These are phyloP conservation scores for Athetis lepigone DNA, from an alignment of 2,888 invertebrate species.

Conservation along the genomic window DNA sequence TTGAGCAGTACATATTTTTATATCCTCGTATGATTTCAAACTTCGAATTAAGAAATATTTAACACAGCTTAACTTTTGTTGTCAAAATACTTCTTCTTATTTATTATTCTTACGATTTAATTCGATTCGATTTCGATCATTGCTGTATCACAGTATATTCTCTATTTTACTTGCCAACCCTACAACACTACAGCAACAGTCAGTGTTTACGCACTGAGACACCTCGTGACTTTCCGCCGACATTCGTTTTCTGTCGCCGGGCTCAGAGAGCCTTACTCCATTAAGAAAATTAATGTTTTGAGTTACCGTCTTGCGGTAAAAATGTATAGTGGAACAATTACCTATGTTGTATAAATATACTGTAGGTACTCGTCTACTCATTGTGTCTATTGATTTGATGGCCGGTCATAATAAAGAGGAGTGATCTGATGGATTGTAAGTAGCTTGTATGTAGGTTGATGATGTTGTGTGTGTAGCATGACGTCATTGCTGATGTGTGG, in stretches of 20 bases:
- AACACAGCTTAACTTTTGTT: no score
- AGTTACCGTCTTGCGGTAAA: conserved; percentile 78
- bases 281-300: conserved; percentile 91
- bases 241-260: conserved; percentile 80
- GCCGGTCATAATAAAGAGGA: conserved; percentile 22
- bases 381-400: conserved; percentile 50
- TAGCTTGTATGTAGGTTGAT: conserved; percentile 18
- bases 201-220: conserved; percentile 85
- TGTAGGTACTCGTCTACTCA: not conserved
- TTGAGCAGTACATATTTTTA: no score
- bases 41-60: no score
- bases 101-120: no score
- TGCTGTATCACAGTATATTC: no score
- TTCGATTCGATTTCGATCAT: no score
- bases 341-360: conserved; percentile 28
- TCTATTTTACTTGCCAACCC: conserved; percentile 46
- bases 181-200: conserved; percentile 73
- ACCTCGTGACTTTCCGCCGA: conserved; percentile 76
- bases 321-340: conserved; percentile 63
- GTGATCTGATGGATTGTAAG: conserved; percentile 26
- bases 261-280: conserved; percentile 87
- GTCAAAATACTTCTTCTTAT: no score
- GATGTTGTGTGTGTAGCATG: conserved; percentile 30
- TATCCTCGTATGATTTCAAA: no score
- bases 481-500: conserved; percentile 20